Evolutionary conservation across 2,113 vertebrate genomes (phyloP).

Genomic region (Pimephales promelas): DNA sequence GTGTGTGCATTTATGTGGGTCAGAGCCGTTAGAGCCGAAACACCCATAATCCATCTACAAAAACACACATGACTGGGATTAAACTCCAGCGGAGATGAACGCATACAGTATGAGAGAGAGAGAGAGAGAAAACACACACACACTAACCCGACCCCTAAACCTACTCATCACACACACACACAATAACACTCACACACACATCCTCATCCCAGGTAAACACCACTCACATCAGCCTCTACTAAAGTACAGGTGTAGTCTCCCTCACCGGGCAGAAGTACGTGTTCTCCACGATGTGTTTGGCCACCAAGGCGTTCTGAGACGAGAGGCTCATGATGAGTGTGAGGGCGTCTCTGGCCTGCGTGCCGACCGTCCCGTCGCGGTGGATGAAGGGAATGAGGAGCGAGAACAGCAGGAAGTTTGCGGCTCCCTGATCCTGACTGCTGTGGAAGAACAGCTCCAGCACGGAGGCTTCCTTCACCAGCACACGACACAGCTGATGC

Average conservation of each 20-base stretch:
- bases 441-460: constrained; percentile 97
- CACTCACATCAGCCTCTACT: too few species aligned
- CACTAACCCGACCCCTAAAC: too few species aligned
- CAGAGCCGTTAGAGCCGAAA: not conserved
- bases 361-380: constrained; percentile 87
- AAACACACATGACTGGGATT: constrained; percentile 40
- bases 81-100: constrained; percentile 43
- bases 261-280: constrained; percentile 98
- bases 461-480: constrained; percentile 91
- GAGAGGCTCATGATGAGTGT: constrained; percentile 95
- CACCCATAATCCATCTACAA: constrained; percentile 23
- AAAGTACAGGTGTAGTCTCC: not conserved
- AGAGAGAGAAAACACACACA: not conserved
- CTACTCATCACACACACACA: too few species aligned
- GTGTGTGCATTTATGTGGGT: constrained; percentile 15
- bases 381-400: constrained; percentile 92
- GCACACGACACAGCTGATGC: constrained; percentile 86
- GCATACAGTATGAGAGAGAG: not conserved
- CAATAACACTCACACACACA: too few species aligned
- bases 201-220: not conserved
- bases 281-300: constrained; percentile 87
- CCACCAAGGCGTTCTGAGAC: constrained; percentile 83
- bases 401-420: constrained; percentile 97
- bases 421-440: constrained; percentile 92
- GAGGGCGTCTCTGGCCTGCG: constrained; percentile 89